Evolutionary conservation across 2,113 vertebrate species (phyloP).

Genomic region (Tinamus guttatus): DNA sequence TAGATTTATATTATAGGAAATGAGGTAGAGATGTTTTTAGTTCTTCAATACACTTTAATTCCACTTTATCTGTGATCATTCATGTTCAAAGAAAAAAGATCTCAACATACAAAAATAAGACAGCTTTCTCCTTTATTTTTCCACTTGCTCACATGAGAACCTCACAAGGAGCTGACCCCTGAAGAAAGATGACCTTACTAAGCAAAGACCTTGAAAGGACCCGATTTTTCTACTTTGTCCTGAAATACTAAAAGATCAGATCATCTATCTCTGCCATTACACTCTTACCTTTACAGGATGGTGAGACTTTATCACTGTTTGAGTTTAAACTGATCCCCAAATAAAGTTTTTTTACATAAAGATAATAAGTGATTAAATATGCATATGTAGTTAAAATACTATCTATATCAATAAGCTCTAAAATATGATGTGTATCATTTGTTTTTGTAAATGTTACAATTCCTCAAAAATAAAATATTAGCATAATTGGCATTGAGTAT

Average conservation of each 20-base stretch:
- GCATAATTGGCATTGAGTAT: neutral
- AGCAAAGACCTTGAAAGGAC: neutral
- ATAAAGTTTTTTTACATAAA: neutral
- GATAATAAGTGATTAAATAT: neutral
- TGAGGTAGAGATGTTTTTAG: neutral
- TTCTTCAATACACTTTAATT: conserved; percentile 17
- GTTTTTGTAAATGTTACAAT: neutral
- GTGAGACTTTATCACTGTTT: neutral
- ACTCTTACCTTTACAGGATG: neutral
- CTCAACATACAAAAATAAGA: neutral
- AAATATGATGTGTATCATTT: neutral
- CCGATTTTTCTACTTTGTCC: neutral
- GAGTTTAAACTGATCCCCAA: neutral
- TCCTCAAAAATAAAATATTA: neutral
- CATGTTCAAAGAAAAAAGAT: neutral
- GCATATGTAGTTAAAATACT: neutral
- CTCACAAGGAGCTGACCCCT: neutral
- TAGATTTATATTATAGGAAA: neutral
- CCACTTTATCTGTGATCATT: neutral
- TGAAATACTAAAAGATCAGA: neutral
- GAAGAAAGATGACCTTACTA: neutral
- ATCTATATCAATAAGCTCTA: neutral
- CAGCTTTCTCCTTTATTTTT: neutral
- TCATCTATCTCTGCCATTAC: neutral
- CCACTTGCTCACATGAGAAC: neutral